phyloP scores from a whole-genome alignment of 1,140 invertebrate genomes.

The Zaprionus ghesquierei region DNA sequence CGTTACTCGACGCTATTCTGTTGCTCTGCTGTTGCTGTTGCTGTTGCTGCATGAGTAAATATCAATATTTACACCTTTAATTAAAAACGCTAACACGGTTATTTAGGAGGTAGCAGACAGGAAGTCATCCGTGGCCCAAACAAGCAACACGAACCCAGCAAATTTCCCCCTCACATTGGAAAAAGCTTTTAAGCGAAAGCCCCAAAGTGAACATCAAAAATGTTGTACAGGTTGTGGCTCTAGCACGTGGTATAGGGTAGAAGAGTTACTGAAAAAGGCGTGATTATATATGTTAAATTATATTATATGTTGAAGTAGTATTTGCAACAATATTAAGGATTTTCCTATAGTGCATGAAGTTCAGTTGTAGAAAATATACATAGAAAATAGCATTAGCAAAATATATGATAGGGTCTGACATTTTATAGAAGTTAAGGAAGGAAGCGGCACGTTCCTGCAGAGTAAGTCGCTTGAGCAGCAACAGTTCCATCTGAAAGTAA shows the following conservation, averaged over 20 bases:
- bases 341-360: background rate
- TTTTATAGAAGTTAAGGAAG: background rate
- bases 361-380: background rate
- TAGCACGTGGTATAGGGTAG: background rate
- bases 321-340: background rate
- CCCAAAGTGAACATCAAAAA: conserved; percentile 63
- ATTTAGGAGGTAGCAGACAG: conserved; percentile 64
- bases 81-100: conserved; percentile 82
- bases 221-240: background rate
- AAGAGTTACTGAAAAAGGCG: background rate
- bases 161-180: background rate
- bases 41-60: conserved; percentile 64
- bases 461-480: background rate
- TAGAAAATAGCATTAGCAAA: background rate
- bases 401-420: background rate
- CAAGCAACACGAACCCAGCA: conserved; percentile 31
- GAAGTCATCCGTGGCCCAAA: conserved; percentile 56
- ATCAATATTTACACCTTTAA: conserved; percentile 82
- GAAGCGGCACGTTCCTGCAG: background rate
- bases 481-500: background rate
- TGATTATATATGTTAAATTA: too few relatives aligned
- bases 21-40: background rate
- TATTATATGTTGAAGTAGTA: background rate
- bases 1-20: too few relatives aligned
- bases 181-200: conserved; percentile 74